Conservation (phyloP, 2,113 vertebrate genomes). For the Canis aureus region DNA sequence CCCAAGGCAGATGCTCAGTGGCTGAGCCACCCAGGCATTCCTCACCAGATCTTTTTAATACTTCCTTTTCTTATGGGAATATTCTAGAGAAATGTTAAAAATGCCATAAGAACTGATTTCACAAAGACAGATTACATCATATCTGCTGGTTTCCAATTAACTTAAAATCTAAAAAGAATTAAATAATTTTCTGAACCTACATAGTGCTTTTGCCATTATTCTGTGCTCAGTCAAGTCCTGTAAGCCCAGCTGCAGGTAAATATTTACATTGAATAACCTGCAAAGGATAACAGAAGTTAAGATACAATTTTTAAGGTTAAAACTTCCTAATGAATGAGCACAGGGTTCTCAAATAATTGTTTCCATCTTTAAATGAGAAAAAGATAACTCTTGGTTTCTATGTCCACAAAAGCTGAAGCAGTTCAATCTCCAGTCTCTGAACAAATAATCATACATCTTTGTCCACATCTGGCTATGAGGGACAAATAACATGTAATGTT, state of each 20-base stretch:
- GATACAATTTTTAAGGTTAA: slow-evolving; percentile 27
- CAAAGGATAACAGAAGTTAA: neutral
- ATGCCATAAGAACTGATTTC: neutral
- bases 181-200: neutral
- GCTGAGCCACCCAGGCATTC: no score
- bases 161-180: neutral
- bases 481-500: rapidly evolving
- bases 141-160: neutral
- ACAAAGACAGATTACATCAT: neutral
- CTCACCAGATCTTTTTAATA: slow-evolving; percentile 3
- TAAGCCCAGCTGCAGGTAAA: neutral
- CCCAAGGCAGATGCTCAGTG: no score
- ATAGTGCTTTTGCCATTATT: neutral
- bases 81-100: slow-evolving; percentile 14
- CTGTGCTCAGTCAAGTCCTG: neutral
- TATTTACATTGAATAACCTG: neutral
- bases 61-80: neutral
- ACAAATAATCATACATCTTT: slow-evolving; percentile 20
- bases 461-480: neutral
- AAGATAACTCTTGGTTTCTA: neutral
- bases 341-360: neutral
- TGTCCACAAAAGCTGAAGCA: neutral
- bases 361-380: neutral
- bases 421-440: neutral
- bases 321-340: slow-evolving; percentile 22